Evolutionary conservation across 2,888 invertebrate species (phyloP).

Genomic region (Laspeyria flexula): DNA sequence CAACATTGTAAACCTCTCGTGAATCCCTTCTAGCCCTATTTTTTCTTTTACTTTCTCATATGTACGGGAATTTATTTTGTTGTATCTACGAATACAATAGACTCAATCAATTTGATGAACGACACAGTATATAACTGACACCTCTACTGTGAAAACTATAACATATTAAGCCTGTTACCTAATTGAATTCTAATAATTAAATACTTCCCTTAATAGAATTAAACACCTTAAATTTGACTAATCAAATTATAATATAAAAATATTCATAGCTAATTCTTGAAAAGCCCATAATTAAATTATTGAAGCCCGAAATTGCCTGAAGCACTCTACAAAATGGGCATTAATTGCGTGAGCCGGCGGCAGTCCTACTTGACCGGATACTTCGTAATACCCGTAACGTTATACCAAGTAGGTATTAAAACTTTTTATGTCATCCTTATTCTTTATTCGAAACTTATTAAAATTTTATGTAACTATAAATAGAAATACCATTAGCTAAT

Average conservation of each 20-base stretch:
- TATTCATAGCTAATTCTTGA: conserved; percentile 32
- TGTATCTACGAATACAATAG: no score
- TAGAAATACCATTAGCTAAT: background rate
- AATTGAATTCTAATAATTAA: background rate
- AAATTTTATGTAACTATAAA: conserved; percentile 1
- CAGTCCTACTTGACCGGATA: conserved; percentile 37
- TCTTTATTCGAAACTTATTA: conserved; percentile 1
- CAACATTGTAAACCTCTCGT: conserved; percentile 48
- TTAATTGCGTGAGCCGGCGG: conserved; percentile 41
- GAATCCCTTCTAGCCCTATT: conserved; percentile 43
- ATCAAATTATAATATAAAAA: conserved; percentile 21
- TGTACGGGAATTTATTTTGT: no score
- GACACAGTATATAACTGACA: no score
- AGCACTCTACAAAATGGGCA: conserved; percentile 45
- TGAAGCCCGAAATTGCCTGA: conserved; percentile 37
- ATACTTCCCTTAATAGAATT: background rate
- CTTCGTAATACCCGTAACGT: conserved; percentile 21
- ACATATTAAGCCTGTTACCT: no score
- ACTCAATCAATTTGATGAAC: no score
- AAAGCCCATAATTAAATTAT: conserved; percentile 42
- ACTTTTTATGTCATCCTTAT: conserved; percentile 16
- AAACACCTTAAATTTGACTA: background rate
- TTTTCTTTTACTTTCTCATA: conserved; percentile 35
- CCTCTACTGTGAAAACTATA: background rate
- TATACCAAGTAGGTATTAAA: conserved; percentile 30